Conservation (phyloP, 2,888 invertebrate species). For the Diloba caeruleocephala region DNA sequence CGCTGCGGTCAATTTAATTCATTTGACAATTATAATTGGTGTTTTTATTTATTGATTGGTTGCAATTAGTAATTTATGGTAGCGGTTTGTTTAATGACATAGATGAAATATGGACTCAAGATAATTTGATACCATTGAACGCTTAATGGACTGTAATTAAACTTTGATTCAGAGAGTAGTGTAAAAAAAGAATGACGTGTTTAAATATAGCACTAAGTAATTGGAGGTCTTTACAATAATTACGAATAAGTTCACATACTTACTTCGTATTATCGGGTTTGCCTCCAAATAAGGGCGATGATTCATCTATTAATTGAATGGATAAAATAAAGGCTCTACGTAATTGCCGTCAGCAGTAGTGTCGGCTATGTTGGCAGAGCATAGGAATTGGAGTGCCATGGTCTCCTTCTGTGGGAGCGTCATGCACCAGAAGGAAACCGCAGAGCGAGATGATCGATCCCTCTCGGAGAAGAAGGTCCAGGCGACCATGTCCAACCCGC, state of each 20-base stretch:
- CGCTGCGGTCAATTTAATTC: constrained; percentile 3
- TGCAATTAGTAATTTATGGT: constrained; percentile 17
- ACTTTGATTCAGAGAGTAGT: constrained; percentile 31
- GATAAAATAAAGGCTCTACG: constrained; percentile 5
- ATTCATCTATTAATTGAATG: constrained; percentile 23
- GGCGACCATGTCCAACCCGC: too few relatives aligned
- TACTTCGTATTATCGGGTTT: constrained; percentile 31
- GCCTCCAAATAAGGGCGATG: constrained; percentile 13
- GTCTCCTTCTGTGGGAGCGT: too few relatives aligned
- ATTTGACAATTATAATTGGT: constrained; percentile 28
- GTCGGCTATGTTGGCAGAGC: too few relatives aligned
- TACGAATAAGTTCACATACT: constrained; percentile 33
- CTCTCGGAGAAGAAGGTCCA: too few relatives aligned
- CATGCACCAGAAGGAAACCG: too few relatives aligned
- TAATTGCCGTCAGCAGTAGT: too few relatives aligned
- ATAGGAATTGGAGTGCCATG: too few relatives aligned
- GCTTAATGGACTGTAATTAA: constrained; percentile 45
- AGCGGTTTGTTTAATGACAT: constrained; percentile 4
- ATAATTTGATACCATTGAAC: constrained; percentile 20
- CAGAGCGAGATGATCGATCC: too few relatives aligned
- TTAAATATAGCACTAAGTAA: constrained; percentile 45
- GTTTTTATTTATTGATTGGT: constrained; percentile 20
- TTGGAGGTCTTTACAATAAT: constrained; percentile 39
- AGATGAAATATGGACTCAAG: constrained; percentile 25
- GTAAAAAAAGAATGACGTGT: constrained; percentile 44